Percentiles rank a stretch among this genome's conserved stretches.
Conservation (phyloP, 2,888 invertebrate species). For the Polietes domitor region DNA sequence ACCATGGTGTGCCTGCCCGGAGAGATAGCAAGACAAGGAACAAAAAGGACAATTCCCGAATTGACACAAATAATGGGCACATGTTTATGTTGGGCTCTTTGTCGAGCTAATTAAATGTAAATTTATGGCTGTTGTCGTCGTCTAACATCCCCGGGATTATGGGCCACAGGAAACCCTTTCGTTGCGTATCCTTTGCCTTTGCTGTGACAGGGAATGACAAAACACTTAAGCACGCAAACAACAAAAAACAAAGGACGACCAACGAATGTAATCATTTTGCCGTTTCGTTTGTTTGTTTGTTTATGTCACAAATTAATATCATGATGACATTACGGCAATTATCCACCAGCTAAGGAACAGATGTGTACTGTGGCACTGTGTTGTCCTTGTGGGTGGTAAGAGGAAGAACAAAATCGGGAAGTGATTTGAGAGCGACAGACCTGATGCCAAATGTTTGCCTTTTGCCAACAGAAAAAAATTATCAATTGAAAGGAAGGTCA, state of each 20-base stretch:
- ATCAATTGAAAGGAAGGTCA: not conserved
- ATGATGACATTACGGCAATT: conserved; percentile 56
- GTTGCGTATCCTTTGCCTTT: not conserved
- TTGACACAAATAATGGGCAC: conserved; percentile 62
- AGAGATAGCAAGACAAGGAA: not conserved
- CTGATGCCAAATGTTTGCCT: conserved; percentile 7
- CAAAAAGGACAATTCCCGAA: not conserved
- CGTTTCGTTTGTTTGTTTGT: conserved; percentile 21
- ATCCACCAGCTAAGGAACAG: conserved; percentile 50
- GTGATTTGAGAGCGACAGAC: not conserved
- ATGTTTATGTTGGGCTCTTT: conserved; percentile 68
- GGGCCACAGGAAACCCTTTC: conserved; percentile 46
- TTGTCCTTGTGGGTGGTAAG: conserved; percentile 45
- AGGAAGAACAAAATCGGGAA: not conserved
- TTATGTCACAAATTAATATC: conserved; percentile 55
- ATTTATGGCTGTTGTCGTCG: conserved; percentile 66
- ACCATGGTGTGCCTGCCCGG: too few species aligned
- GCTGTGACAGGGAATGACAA: conserved; percentile 20
- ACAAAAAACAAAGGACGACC: not conserved
- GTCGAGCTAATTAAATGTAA: conserved; percentile 73
- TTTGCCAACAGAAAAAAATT: not conserved
- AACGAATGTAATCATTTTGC: conserved; percentile 13
- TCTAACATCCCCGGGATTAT: conserved; percentile 10
- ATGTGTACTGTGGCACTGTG: conserved; percentile 44
- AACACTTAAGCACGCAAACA: not conserved